Evolutionary conservation across 2,113 vertebrate genomes (phyloP).

Genomic region (Plestiodon gilberti): DNA sequence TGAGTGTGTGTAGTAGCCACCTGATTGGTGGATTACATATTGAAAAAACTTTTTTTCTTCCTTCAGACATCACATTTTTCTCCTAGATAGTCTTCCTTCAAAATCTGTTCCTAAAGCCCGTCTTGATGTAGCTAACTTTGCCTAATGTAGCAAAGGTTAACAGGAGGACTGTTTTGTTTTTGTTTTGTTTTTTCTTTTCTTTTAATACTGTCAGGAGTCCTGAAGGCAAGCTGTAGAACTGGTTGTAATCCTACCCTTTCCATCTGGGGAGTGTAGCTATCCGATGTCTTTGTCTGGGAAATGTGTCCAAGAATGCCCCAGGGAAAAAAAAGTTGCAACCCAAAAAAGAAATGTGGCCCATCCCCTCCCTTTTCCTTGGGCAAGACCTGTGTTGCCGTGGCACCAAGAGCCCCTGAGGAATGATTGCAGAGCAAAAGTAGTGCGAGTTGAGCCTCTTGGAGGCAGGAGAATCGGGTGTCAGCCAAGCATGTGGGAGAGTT

Average conservation of each 20-base stretch:
- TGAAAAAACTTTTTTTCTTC: neutral
- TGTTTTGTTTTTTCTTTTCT: neutral
- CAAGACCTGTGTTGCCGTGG: conserved; percentile 19
- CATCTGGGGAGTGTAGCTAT: conserved; percentile 65
- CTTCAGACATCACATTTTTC: conserved; percentile 2
- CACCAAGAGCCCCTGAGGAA: conserved; percentile 36
- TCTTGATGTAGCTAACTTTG: conserved; percentile 4
- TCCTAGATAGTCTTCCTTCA: neutral
- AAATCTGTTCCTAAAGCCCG: neutral
- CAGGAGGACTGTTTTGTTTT: neutral
- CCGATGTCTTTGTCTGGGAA: conserved; percentile 66
- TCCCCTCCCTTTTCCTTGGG: neutral
- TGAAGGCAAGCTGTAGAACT: conserved; percentile 74
- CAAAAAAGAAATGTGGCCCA: neutral
- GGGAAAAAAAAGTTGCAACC: neutral
- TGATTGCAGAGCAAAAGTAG: conserved; percentile 32
- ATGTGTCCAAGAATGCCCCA: conserved; percentile 39
- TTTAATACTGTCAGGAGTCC: conserved; percentile 21
- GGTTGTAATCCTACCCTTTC: conserved; percentile 79
- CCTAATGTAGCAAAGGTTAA: conserved; percentile 23
- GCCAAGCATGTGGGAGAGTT: conserved; percentile 68
- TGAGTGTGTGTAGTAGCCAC: neutral
- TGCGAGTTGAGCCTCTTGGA: conserved; percentile 15
- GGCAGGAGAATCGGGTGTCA: conserved; percentile 55
- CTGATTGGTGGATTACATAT: neutral